Conservation (phyloP, 2,797 vertebrate species). For the Antennarius maculatus region DNA sequence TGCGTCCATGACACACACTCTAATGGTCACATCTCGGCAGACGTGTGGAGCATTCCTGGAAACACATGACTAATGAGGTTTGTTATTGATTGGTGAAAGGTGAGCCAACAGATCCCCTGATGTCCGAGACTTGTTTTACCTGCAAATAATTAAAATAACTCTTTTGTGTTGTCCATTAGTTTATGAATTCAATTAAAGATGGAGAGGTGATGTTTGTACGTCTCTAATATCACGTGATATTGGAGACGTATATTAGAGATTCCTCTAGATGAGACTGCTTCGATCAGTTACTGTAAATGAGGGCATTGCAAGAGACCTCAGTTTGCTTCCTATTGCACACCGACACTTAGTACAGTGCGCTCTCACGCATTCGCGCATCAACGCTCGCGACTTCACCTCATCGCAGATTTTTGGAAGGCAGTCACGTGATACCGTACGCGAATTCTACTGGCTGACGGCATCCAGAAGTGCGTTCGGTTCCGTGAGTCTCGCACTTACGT, state of each 20-base stretch:
- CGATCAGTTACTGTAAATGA: conserved; percentile 21
- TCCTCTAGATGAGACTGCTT: conserved; percentile 7
- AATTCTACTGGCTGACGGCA: too few species aligned
- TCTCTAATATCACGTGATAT: too few species aligned
- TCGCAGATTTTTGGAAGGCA: too few species aligned
- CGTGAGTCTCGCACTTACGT: too few species aligned
- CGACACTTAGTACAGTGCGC: too few species aligned
- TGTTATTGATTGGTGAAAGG: conserved; percentile 28
- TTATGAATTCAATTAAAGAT: background rate
- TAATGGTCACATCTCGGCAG: conserved; percentile 40
- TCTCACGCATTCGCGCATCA: too few species aligned
- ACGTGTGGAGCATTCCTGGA: conserved; percentile 34
- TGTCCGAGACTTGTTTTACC: conserved; percentile 1
- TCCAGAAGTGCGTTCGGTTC: too few species aligned
- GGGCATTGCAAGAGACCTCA: background rate
- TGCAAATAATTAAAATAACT: background rate
- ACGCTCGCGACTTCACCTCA: too few species aligned
- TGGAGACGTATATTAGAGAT: background rate
- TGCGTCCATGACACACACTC: conserved; percentile 28
- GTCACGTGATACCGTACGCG: too few species aligned
- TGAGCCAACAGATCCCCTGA: conserved; percentile 12
- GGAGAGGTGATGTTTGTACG: too few species aligned
- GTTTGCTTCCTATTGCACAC: background rate
- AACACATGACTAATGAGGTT: conserved; percentile 32
- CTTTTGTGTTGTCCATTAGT: background rate